Evolutionary conservation across 2,113 vertebrate species (phyloP), one percentile per base, ranked within the genome.

Genomic region (Sus scrofa): DNA sequence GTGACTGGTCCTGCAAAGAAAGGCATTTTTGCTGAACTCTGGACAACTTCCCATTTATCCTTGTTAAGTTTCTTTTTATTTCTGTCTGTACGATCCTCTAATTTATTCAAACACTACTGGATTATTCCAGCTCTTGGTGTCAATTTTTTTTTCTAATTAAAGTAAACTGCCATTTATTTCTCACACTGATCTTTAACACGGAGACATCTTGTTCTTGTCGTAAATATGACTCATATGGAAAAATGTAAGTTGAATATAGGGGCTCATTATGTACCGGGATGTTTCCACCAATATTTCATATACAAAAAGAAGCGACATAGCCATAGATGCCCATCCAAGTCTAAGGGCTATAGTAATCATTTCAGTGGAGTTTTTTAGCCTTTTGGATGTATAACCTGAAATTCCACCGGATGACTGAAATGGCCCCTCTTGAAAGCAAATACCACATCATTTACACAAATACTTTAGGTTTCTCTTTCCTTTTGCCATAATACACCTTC

Each of bases 31-130:
- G 93, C 86, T 98, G 96, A 93, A 75, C 63, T 96, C 96, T 92
- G 86, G 97, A 96, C 89, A 97, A 97, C 96, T 96, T 94, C 96
- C 97, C 96, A 96, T 94, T 98, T 98, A 97, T 97, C 97, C 98
- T 86, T 90, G 96, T 91, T 98, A 97, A 97, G 96, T 98, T 98
- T 98, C 98, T 97, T 98, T 98, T 98, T 96, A 98, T 97, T 98
- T 98, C 97, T 96, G 96, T 68, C 95, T 90, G 86, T 95, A 97
- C 86, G 96, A 97, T 79, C 96, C 96, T 98, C 96, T 98, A 98
- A 98, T 99, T 98, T 98, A 98, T 98, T 98, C 98, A 98, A 96
- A 98, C 95, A 92, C 98, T 98, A 98, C 97, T 6, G 97, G 97
- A 98, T 96, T 98, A 98, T 98, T 98, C 98, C 96, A 95, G 97